A percentile compares a stretch with the other conserved stretches of the same genome.
Conservation (phyloP, 1,140 invertebrate species). For the Stegodyphus mimosarum region DNA sequence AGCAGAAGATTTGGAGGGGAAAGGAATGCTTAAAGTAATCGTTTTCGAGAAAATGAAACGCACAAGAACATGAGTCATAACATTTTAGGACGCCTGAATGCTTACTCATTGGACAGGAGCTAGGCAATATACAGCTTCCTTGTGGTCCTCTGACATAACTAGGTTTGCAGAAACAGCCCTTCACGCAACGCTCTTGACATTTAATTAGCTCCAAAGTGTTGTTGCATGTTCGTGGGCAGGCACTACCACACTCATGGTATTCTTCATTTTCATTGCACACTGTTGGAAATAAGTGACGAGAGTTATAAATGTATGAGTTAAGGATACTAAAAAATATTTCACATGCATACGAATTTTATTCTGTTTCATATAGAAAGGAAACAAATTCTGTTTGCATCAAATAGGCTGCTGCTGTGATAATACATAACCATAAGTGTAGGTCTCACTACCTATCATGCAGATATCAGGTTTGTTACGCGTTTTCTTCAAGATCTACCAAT, state of each 20-base stretch:
- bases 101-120: conserved; percentile 33
- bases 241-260: conserved; percentile 12
- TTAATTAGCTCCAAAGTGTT: neutral
- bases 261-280: conserved; percentile 29
- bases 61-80: neutral
- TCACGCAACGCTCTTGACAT: conserved; percentile 16
- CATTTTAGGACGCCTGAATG: neutral
- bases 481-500: too few relatives aligned
- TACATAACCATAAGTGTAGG: too few relatives aligned
- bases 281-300: neutral
- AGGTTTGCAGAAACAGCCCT: conserved; percentile 42
- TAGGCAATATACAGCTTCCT: conserved; percentile 24
- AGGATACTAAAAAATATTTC: too few relatives aligned
- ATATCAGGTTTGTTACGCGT: too few relatives aligned
- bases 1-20: too few relatives aligned
- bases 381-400: too few relatives aligned
- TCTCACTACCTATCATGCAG: too few relatives aligned
- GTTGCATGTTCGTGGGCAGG: neutral
- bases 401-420: too few relatives aligned
- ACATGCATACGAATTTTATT: too few relatives aligned
- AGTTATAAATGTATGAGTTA: too few relatives aligned
- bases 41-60: neutral
- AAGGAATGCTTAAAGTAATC: too few relatives aligned
- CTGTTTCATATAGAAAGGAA: too few relatives aligned
- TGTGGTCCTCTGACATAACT: conserved; percentile 21